phyloP scores from a whole-genome alignment of 1,140 invertebrate genomes.

The Chironomus tepperi region DNA sequence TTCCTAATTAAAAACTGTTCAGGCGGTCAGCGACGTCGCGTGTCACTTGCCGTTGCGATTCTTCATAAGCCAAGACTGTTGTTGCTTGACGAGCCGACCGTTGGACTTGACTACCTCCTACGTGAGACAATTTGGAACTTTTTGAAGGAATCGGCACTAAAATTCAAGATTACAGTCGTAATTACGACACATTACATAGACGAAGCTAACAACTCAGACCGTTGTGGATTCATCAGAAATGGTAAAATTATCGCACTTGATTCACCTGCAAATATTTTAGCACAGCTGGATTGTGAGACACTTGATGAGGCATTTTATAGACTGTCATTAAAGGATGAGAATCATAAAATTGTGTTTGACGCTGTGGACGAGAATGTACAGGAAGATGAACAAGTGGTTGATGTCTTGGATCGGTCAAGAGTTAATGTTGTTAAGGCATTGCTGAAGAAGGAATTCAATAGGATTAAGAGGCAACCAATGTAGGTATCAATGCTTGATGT shows the following conservation, averaged over 20 bases:
- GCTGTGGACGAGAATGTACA: not conserved
- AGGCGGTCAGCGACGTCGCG: conserved; percentile 74
- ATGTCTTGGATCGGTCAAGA: not conserved
- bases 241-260: conserved; percentile 74
- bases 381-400: not conserved
- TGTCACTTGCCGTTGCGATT: conserved; percentile 71
- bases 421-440: conserved; percentile 37
- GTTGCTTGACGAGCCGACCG: conserved; percentile 82
- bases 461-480: conserved; percentile 57
- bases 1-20: conserved; percentile 52
- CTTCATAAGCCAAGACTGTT: conserved; percentile 73
- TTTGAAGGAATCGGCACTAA: conserved; percentile 57
- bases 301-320: conserved; percentile 59
- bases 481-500: conserved; percentile 36
- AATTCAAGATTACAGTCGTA: conserved; percentile 55
- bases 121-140: conserved; percentile 80
- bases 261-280: conserved; percentile 52
- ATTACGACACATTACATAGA: conserved; percentile 91
- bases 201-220: conserved; percentile 68
- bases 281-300: conserved; percentile 47
- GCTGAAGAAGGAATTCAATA: conserved; percentile 51
- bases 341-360: no score
- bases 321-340: no score
- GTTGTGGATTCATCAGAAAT: conserved; percentile 71
- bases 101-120: conserved; percentile 75